Evolutionary conservation across 1,140 invertebrate species (phyloP).

Genomic region (Hyposmocoma kahamanoa): DNA sequence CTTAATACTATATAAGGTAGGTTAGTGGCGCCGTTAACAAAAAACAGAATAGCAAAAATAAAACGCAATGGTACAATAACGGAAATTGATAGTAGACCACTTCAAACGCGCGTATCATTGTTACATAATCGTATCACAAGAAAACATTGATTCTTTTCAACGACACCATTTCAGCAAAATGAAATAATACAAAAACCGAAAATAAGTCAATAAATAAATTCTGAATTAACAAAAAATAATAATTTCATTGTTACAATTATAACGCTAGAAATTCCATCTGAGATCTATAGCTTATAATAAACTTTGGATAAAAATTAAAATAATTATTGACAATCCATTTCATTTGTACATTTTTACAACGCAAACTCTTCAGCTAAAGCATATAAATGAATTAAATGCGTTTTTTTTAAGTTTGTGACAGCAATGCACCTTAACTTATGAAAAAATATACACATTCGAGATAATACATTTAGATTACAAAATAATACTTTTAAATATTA

Average conservation of each 20-base stretch:
- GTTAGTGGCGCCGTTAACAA: not conserved
- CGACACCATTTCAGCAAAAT: conserved; percentile 22
- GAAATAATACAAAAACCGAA: conserved; percentile 54
- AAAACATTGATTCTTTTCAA: not conserved
- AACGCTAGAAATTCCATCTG: conserved; percentile 53
- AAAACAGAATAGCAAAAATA: not conserved
- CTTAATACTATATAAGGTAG: conserved; percentile 13
- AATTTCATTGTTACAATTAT: conserved; percentile 56
- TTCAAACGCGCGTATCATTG: not conserved
- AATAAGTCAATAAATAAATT: conserved; percentile 66
- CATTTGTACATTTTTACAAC: conserved; percentile 71
- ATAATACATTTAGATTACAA: conserved; percentile 43
- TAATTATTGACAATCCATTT: conserved; percentile 56
- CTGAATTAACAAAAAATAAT: conserved; percentile 47
- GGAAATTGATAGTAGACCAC: not conserved
- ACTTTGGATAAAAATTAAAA: conserved; percentile 71
- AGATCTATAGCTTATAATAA: conserved; percentile 71
- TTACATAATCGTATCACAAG: conserved; percentile 7
- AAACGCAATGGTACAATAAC: not conserved
- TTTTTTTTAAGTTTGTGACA: conserved; percentile 43
- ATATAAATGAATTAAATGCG: conserved; percentile 42
- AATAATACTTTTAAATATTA: conserved; percentile 46
- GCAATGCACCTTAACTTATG: conserved; percentile 39
- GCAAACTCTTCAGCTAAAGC: conserved; percentile 35
- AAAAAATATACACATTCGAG: conserved; percentile 40